Percentiles rank a stretch among this genome's conserved stretches.
Conservation (phyloP, 2,888 invertebrate genomes). For the Actias luna region DNA sequence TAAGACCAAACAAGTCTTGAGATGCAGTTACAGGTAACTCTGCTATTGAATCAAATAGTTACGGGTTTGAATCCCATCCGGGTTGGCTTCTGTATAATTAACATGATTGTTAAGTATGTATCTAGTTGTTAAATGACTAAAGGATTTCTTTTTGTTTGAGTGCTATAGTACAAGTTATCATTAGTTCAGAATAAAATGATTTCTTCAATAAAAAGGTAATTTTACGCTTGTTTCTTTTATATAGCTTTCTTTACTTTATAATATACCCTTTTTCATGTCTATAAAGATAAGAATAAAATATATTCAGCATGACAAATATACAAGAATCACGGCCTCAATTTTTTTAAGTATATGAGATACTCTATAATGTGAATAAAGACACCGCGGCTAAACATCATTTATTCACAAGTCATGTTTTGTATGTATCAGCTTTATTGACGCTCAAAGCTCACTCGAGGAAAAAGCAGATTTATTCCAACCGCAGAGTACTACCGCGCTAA, state of each 20-base stretch:
- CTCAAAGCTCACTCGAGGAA: conserved; percentile 15
- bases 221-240: too few relatives aligned
- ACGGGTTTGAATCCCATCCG: neutral
- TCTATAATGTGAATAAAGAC: conserved; percentile 23
- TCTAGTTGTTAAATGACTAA: too few relatives aligned
- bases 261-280: neutral
- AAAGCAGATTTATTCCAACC: conserved; percentile 19
- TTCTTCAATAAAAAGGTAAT: too few relatives aligned
- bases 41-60: neutral
- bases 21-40: neutral
- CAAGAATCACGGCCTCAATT: neutral
- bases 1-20: neutral
- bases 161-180: neutral
- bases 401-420: conserved; percentile 22
- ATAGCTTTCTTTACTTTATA: neutral
- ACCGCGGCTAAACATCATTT: conserved; percentile 28
- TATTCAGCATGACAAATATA: neutral
- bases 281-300: neutral
- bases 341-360: conserved; percentile 6
- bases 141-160: too few relatives aligned
- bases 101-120: too few relatives aligned
- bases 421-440: conserved; percentile 26
- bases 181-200: conserved; percentile 35
- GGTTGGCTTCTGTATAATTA: too few relatives aligned
- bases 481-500: conserved; percentile 12